phyloP scores from a whole-genome alignment of 2,888 invertebrate species.

The Ophioninae sp. region DNA sequence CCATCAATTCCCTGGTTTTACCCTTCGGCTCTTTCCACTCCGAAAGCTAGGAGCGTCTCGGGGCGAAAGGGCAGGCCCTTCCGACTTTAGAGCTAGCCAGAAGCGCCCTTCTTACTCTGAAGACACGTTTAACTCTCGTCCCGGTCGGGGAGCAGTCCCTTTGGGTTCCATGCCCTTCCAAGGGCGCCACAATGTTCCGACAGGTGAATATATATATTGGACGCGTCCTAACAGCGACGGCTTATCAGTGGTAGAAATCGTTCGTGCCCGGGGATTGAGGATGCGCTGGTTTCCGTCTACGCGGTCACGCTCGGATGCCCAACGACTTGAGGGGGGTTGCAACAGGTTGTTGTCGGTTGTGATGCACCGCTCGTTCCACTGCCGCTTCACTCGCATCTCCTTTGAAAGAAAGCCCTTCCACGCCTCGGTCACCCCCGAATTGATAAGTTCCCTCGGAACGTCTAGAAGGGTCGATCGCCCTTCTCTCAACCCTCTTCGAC shows the following conservation, averaged over 20 bases:
- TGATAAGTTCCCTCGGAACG: conserved; percentile 42
- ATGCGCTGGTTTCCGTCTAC: conserved; percentile 40
- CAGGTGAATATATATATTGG: too few relatives aligned
- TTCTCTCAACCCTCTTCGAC: conserved; percentile 6
- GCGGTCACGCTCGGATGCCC: conserved; percentile 55
- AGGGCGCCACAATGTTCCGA: conserved; percentile 5
- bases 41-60: too few relatives aligned
- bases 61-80: neutral
- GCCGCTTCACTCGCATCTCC: conserved; percentile 62
- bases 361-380: conserved; percentile 51
- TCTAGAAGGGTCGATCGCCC: conserved; percentile 33
- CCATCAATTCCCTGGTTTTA: conserved; percentile 65
- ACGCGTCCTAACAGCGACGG: too few relatives aligned
- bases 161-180: conserved; percentile 11
- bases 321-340: conserved; percentile 69
- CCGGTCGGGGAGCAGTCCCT: conserved; percentile 1
- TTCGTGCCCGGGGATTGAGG: neutral
- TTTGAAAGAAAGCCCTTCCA: conserved; percentile 13
- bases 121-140: conserved; percentile 40
- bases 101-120: neutral
- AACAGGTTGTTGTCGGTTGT: conserved; percentile 75
- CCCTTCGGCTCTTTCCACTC: conserved; percentile 59
- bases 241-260: conserved; percentile 11
- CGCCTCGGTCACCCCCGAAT: conserved; percentile 46
- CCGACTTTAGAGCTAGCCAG: neutral